Evolutionary conservation across 2,797 vertebrate genomes (phyloP).

Genomic region (Aplochiton taeniatus): DNA sequence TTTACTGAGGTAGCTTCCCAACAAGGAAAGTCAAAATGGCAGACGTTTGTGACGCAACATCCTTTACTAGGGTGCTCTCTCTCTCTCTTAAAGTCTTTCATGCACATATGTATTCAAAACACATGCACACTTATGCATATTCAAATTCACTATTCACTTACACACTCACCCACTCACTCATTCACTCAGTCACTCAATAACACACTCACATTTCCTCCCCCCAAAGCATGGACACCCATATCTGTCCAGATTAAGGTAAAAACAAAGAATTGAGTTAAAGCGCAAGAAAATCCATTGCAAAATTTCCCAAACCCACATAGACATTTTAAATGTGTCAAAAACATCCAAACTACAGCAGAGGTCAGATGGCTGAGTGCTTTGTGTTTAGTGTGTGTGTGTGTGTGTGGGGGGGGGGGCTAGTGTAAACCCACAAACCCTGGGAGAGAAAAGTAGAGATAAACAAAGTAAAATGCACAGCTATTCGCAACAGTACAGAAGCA

Average conservation of each 20-base stretch:
- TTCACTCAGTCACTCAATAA: not conserved
- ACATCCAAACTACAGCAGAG: slow-evolving; percentile 65
- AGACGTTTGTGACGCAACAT: no score
- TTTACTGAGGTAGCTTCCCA: no score
- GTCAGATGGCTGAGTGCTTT: slow-evolving; percentile 59
- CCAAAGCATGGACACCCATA: slow-evolving; percentile 52
- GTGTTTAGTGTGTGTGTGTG: slow-evolving; percentile 51
- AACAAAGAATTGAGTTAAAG: slow-evolving; percentile 55
- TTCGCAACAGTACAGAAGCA: not conserved
- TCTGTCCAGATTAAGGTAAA: slow-evolving; percentile 44
- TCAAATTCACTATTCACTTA: no score
- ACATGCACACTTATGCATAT: no score
- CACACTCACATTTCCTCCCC: slow-evolving; percentile 28
- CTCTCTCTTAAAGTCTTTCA: no score
- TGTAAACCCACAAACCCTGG: slow-evolving; percentile 33
- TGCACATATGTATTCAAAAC: no score
- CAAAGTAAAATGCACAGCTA: not conserved
- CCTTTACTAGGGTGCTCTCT: no score
- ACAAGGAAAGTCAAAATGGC: no score
- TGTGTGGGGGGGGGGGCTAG: slow-evolving; percentile 54
- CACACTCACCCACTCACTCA: no score
- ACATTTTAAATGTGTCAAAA: slow-evolving; percentile 64
- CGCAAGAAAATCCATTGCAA: slow-evolving; percentile 54
- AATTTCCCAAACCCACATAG: slow-evolving; percentile 71
- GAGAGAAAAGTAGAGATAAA: slow-evolving; percentile 23